Conservation (phyloP, 1,140 invertebrate genomes). For the Drosophila santomea region DNA sequence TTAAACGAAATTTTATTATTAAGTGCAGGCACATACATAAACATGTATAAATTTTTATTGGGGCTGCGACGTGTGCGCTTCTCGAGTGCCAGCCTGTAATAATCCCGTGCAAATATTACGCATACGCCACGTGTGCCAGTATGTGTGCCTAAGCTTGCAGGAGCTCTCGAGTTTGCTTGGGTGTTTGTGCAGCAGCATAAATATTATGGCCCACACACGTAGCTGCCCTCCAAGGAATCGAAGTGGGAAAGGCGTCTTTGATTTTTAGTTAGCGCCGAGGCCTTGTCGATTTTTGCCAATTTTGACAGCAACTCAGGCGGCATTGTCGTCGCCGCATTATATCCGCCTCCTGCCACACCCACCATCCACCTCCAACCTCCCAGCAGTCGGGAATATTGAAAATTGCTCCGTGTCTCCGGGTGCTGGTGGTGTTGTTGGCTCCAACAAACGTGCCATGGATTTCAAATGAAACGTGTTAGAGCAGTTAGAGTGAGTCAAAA, state of each 20-base stretch:
- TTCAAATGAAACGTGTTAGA: conserved; percentile 76
- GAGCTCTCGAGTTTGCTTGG: not conserved
- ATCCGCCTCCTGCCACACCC: conserved; percentile 74
- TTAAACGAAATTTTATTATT: conserved; percentile 80
- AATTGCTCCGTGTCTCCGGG: conserved; percentile 61
- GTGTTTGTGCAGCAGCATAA: conserved; percentile 40
- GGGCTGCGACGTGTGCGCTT: conserved; percentile 44
- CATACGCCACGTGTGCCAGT: conserved; percentile 51
- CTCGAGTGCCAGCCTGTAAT: conserved; percentile 69
- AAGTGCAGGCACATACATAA: conserved; percentile 47
- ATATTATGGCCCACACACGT: conserved; percentile 74
- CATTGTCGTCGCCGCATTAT: conserved; percentile 67
- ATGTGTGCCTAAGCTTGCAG: conserved; percentile 23
- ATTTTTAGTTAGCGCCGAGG: conserved; percentile 75
- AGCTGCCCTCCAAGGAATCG: conserved; percentile 39
- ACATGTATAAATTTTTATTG: conserved; percentile 62
- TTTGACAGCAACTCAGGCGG: conserved; percentile 64
- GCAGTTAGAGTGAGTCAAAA: conserved; percentile 41
- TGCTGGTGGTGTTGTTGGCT: conserved; percentile 31
- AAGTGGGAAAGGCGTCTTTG: conserved; percentile 60
- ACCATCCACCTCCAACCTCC: conserved; percentile 38
- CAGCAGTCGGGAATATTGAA: conserved; percentile 62
- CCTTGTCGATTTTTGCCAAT: conserved; percentile 75
- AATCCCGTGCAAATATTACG: conserved; percentile 72
- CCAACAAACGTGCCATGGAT: conserved; percentile 73